Percentiles rank a stretch among this genome's conserved stretches.
Evolutionary conservation across 2,113 vertebrate genomes (phyloP).

Genomic region (Pontoporia blainvillei): DNA sequence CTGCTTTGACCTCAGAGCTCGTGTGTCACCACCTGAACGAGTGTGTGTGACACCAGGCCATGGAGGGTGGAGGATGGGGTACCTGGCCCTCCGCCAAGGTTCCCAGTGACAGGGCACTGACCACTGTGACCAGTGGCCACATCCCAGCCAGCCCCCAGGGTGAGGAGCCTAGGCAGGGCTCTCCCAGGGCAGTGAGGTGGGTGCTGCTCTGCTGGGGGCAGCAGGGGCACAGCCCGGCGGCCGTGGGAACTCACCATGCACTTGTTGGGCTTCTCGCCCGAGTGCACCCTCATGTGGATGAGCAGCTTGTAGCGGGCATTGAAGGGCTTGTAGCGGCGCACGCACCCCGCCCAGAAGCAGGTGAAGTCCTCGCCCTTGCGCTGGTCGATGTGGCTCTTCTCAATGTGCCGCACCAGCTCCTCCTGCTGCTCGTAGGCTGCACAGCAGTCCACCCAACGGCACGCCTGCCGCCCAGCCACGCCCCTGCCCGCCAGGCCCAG

Average conservation of each 20-base stretch:
- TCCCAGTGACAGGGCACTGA: neutral
- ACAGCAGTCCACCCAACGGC: slow-evolving; percentile 98
- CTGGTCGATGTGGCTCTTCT: slow-evolving; percentile 98
- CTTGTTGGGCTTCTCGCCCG: slow-evolving; percentile 99
- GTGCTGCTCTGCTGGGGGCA: fast-evolving
- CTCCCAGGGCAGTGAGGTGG: neutral
- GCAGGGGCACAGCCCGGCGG: neutral
- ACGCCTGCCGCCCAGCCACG: slow-evolving; percentile 79
- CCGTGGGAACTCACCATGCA: slow-evolving; percentile 92
- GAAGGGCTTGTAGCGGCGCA: slow-evolving; percentile 97
- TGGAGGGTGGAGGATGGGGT: neutral
- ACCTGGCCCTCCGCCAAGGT: neutral
- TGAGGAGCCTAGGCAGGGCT: neutral
- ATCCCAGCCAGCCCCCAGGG: neutral
- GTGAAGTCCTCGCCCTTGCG: slow-evolving; percentile 99
- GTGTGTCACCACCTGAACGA: neutral
- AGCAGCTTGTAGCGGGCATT: slow-evolving; percentile 99
- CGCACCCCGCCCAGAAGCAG: slow-evolving; percentile 98
- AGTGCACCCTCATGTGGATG: slow-evolving; percentile 99
- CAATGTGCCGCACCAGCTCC: slow-evolving; percentile 98
- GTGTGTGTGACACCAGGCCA: neutral
- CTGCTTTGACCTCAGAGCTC: neutral
- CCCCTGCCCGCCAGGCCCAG: slow-evolving; percentile 30
- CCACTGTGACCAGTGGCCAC: neutral
- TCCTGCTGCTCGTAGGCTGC: slow-evolving; percentile 96